Evolutionary conservation across 2,797 vertebrate species (phyloP).

Genomic region (Semotilus atromaculatus): DNA sequence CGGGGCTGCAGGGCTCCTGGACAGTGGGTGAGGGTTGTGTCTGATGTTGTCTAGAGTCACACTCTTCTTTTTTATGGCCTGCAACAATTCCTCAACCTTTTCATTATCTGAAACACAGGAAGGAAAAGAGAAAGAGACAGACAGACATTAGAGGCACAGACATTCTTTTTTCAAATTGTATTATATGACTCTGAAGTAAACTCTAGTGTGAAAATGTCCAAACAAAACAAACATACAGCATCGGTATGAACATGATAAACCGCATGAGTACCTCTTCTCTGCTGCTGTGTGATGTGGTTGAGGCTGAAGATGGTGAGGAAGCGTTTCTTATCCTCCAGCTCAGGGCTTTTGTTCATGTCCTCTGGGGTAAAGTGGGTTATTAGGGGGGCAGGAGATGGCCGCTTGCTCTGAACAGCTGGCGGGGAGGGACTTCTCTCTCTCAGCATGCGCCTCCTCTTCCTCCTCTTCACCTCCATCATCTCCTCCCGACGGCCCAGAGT

Average conservation of each 20-base stretch:
- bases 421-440: slow-evolving; percentile 93
- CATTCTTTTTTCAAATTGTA: slow-evolving; percentile 1
- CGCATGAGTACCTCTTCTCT: slow-evolving; percentile 86
- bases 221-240: neutral
- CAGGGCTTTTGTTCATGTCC: slow-evolving; percentile 93
- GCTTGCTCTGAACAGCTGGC: slow-evolving; percentile 83
- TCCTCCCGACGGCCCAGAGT: slow-evolving; percentile 89
- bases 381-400: slow-evolving; percentile 82
- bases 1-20: slow-evolving; percentile 82
- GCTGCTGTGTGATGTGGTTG: slow-evolving; percentile 90
- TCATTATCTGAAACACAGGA: slow-evolving; percentile 85
- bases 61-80: slow-evolving; percentile 93
- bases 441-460: slow-evolving; percentile 92
- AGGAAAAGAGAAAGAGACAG: neutral
- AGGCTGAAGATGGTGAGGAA: slow-evolving; percentile 97
- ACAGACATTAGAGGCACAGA: neutral
- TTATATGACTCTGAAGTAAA: neutral
- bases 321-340: slow-evolving; percentile 95
- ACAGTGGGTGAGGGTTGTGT: slow-evolving; percentile 80
- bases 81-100: slow-evolving; percentile 90
- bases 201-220: neutral
- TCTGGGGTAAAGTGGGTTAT: slow-evolving; percentile 94
- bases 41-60: slow-evolving; percentile 84
- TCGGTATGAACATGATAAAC: slow-evolving; percentile 9
- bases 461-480: slow-evolving; percentile 89